Percentiles rank a stretch among this genome's conserved stretches.
These are phyloP conservation scores for Cremastinae sp. DNA, from an alignment of 2,888 invertebrate genomes.

Conservation along the genomic window DNA sequence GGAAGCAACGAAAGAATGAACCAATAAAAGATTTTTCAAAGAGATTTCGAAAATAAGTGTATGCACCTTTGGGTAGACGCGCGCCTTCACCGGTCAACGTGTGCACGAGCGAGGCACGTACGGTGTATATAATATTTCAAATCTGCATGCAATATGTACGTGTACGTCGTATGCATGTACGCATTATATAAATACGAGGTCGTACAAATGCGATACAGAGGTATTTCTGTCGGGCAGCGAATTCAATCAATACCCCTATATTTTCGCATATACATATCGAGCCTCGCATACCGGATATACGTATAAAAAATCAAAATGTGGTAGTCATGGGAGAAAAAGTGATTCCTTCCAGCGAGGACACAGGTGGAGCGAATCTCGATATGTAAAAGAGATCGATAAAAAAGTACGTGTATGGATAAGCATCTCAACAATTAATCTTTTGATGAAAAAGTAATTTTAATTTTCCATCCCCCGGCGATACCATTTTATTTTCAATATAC, in stretches of 20 bases:
- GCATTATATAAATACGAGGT: constrained; percentile 11
- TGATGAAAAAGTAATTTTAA: no score
- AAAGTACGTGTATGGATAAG: constrained; percentile 20
- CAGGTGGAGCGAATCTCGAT: not conserved
- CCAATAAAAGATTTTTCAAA: no score
- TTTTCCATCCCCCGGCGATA: no score
- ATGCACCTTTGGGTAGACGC: no score
- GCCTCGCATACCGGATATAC: constrained; percentile 20
- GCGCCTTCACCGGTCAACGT: no score
- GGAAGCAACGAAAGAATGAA: no score
- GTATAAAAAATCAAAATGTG: constrained; percentile 22
- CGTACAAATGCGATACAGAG: constrained; percentile 7
- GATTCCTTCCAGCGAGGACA: constrained; percentile 6
- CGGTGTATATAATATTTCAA: not conserved
- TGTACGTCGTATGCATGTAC: constrained; percentile 3
- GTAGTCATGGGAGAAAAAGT: constrained; percentile 18
- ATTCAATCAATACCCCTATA: constrained; percentile 48
- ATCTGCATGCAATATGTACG: not conserved
- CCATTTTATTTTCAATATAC: no score
- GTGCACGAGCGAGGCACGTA: constrained; percentile 5
- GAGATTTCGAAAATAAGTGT: no score
- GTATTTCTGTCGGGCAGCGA: constrained; percentile 17
- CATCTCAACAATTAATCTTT: not conserved
- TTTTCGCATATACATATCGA: constrained; percentile 7
- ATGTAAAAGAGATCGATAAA: constrained; percentile 16